Conservation (phyloP, 2,888 invertebrate species). For the Cheilosia vernalis region DNA sequence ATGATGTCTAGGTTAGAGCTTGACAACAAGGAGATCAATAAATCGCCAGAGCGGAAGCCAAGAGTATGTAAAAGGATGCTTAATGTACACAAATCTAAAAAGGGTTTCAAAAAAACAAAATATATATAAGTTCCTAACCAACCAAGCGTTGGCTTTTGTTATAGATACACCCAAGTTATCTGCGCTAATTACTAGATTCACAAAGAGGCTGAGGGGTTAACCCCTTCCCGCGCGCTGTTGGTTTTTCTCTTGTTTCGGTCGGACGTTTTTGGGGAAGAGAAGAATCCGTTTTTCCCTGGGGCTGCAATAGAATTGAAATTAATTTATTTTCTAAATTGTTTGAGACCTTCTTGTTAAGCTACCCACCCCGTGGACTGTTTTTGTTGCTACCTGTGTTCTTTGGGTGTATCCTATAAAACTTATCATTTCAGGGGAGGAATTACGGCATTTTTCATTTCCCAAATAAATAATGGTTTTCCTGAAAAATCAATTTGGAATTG, state of each 20-base stretch:
- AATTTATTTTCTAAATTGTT: conserved; percentile 47
- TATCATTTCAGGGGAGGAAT: too few species aligned
- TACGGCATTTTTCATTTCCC: too few species aligned
- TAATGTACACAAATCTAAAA: conserved; percentile 2
- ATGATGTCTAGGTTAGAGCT: conserved; percentile 3
- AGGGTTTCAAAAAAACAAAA: not conserved
- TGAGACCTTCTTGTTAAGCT: conserved; percentile 16
- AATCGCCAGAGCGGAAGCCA: conserved; percentile 14
- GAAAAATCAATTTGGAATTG: conserved; percentile 38
- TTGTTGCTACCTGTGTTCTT: not conserved
- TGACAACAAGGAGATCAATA: conserved; percentile 17
- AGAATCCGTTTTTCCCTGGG: conserved; percentile 4
- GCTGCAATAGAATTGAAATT: conserved; percentile 44
- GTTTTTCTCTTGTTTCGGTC: too few species aligned
- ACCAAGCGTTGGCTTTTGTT: conserved; percentile 26
- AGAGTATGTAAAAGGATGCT: conserved; percentile 11
- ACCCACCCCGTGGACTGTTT: not conserved
- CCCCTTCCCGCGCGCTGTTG: not conserved
- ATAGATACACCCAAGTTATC: conserved; percentile 41
- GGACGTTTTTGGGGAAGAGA: not conserved
- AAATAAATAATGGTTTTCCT: conserved; percentile 25
- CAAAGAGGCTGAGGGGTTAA: conserved; percentile 5
- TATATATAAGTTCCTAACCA: conserved; percentile 8
- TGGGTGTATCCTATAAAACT: too few species aligned
- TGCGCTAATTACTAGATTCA: conserved; percentile 37